These are phyloP conservation scores for Drosophila lacicola DNA, from an alignment of 2,888 invertebrate genomes.

Conservation along the genomic window DNA sequence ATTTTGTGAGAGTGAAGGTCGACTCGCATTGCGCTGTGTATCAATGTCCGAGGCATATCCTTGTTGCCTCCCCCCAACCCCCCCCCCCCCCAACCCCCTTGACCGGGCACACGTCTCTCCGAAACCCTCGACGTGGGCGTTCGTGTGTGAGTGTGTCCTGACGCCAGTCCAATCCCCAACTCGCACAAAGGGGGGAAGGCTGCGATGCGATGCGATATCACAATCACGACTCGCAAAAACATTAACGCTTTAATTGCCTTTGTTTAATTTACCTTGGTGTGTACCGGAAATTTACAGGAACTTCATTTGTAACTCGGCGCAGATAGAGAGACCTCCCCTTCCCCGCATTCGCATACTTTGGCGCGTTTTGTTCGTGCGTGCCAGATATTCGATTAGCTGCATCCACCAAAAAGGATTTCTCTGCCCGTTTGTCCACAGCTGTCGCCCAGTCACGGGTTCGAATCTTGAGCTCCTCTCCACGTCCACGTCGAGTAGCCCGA, in stretches of 20 bases:
- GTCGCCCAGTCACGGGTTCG: neutral
- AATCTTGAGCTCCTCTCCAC: conserved; percentile 6
- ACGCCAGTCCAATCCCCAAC: conserved; percentile 1
- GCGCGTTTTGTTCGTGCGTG: conserved; percentile 65
- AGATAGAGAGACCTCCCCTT: too few relatives aligned
- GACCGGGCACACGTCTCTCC: conserved; percentile 15
- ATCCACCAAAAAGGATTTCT: conserved; percentile 36
- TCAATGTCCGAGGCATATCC: conserved; percentile 22
- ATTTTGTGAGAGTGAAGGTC: conserved; percentile 2
- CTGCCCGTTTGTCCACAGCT: conserved; percentile 26
- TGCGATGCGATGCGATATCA: conserved; percentile 37
- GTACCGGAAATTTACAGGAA: conserved; percentile 77
- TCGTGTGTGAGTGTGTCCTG: conserved; percentile 18
- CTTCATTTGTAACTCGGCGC: conserved; percentile 69
- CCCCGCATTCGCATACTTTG: conserved; percentile 20
- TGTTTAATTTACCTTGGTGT: conserved; percentile 77
- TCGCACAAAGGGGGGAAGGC: neutral
- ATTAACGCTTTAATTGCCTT: conserved; percentile 75
- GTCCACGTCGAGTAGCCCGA: conserved; percentile 53
- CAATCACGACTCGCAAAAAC: conserved; percentile 60
- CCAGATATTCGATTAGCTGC: conserved; percentile 67
- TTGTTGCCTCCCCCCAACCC: neutral
- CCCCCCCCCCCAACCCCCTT: neutral
- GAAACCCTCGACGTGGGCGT: conserved; percentile 2
- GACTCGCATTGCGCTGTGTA: neutral